Evolutionary conservation across 2,797 vertebrate species (phyloP), one percentile per base, ranked within the genome.

Genomic region (Setipinna tenuifilis): DNA sequence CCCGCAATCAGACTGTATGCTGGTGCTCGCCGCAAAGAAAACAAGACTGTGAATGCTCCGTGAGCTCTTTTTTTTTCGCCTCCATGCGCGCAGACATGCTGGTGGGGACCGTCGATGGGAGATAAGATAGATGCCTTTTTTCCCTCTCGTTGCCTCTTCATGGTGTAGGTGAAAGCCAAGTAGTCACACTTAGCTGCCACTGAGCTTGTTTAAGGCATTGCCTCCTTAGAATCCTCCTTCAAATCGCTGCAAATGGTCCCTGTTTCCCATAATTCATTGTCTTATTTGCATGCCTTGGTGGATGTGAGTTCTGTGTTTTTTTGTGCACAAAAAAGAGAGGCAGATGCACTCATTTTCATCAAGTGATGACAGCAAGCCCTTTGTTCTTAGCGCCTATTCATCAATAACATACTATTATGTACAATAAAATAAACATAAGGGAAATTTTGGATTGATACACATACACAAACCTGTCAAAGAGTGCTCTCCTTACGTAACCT

Each of bases 1-100:
- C 83, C 71, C 81, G 62, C 59, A 82, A 68, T 88, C 68, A 85
- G 86, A 85, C 46, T 48, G 84, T 82, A 88, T 83, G 83, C 54
- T 85, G 82, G 85, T 85, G 86, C 71, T 87, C 85, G 35, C 81
- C 86, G 62, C 57, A 46, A 68, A 81, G 50, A 62, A 83, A 87
- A 85, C 87, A 85, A 88, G 82, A 83, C 59, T 58, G 28, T 84
- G 82, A 89, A 89, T 89, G 31, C 81, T 82, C 17, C 48, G 48
- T 84, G 91, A 19, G 31, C 17, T 44, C 14, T 90, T 90, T 89
- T 88, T 84, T 61, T 5, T 25, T 21, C 58, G 6, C 16, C 54
- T 57, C 1, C 5, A 7, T 46, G 83, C 82, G 31, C 71, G 84
- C 83, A 84, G 83, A 28, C 81, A 62, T 65, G 58, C 50, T 82